Base-by-base conservation (phyloP, 2,888 invertebrate species). In the Maniola hyperantus region DNA sequence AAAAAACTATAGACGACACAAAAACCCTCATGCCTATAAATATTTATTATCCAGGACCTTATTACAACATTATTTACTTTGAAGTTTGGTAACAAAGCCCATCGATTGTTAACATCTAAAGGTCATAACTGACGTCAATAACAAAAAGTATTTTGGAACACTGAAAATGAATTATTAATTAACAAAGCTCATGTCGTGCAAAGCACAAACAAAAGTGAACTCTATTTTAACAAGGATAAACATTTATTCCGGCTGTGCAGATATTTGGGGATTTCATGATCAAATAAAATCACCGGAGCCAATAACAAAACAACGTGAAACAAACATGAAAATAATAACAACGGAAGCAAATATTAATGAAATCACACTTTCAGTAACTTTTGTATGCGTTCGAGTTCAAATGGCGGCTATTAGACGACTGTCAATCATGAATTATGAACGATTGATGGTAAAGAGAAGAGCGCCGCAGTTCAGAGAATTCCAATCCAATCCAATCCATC, bases 151-250 rank as follows among this genome's bases (percentile, higher is more conserved):
- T 57, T 60, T 64, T 15, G 61, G 50, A 64, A 39, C 57, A 44
- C 39, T 20, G 67, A 64, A 68, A 66, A 69, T 64, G 61, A 69
- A 66, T 69, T 66, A 69, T 69, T 69, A 66, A 69, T 66, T 66
- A 69, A 46, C 26, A 57, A 64, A 64, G 51, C 57, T 60, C 55
- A 64, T 57, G 58, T 44, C 33, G 51, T 42, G 44, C 13, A 44
- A 13, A n/a, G 15, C 20, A 13, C 34, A 48, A 34, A 63, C 48
- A 20, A 66, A 57, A 51, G n/a, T 36, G 13, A 33, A 34, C 61
- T 61, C 51, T 64, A 53, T 53, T 5, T 0, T 10, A 13, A 36
- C 44, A 11, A 1, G 10, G 0, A 58, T 61, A 61, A 39, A 46
- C 20, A 62, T 61, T 18, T 13, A 58, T 46, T 55, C 57, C 1